A percentile compares a stretch with the other conserved stretches of the same genome.
These are phyloP conservation scores for Ctenosaura bakeri DNA, from an alignment of 2,797 vertebrate species.

Conservation along the genomic window DNA sequence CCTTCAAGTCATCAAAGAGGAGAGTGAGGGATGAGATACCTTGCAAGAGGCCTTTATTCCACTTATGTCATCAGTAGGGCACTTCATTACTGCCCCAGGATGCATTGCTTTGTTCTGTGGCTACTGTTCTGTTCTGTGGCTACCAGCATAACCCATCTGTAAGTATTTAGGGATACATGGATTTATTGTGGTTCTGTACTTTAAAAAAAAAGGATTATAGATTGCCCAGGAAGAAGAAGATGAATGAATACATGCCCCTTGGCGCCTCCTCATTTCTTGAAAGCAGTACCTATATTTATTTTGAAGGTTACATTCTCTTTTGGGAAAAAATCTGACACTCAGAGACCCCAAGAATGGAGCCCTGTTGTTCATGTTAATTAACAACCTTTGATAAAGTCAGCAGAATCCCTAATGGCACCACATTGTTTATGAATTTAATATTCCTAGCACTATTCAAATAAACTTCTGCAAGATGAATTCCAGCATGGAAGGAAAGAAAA, in stretches of 20 bases:
- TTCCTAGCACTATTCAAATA: constrained; percentile 71
- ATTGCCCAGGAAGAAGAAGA: not conserved
- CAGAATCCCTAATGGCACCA: constrained; percentile 56
- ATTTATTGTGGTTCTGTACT: not conserved
- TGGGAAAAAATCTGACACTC: not conserved
- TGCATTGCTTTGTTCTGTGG: not conserved
- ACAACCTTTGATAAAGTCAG: constrained; percentile 68
- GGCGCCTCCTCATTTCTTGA: not conserved
- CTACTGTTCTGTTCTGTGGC: not conserved
- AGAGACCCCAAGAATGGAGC: constrained; percentile 17
- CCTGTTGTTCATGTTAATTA: constrained; percentile 71
- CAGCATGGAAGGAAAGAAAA: constrained; percentile 58
- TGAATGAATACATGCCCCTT: not conserved
- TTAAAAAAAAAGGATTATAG: not conserved
- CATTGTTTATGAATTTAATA: constrained; percentile 74
- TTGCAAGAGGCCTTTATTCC: not conserved
- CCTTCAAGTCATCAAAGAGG: not conserved
- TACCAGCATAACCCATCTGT: not conserved
- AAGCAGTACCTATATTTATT: constrained; percentile 17
- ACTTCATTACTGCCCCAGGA: not conserved
- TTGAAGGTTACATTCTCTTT: not conserved
- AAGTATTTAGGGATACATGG: not conserved
- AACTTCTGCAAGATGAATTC: constrained; percentile 72
- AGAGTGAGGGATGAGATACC: not conserved
- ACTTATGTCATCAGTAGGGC: not conserved